Conservation (phyloP, 2,113 vertebrate genomes). For the Rana temporaria region DNA sequence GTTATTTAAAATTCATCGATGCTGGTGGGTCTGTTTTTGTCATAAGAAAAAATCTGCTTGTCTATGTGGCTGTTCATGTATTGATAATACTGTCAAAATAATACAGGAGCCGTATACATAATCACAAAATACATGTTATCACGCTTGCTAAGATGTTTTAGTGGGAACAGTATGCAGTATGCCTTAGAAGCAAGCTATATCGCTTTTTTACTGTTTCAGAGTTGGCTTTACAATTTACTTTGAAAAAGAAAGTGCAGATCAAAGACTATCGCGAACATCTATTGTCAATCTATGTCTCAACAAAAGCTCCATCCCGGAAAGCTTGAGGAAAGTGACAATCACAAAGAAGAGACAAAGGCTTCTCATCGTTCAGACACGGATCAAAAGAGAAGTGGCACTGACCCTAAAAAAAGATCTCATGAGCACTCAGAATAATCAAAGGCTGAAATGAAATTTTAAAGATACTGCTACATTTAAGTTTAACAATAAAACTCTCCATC, state of each 20-base stretch:
- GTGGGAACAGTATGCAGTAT: background rate
- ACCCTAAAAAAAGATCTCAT: conserved; percentile 37
- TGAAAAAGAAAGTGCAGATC: conserved; percentile 30
- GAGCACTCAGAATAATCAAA: conserved; percentile 38
- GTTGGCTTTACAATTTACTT: conserved; percentile 10
- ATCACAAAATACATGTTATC: background rate
- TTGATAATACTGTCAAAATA: no score
- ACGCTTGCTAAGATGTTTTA: background rate
- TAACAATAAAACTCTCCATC: conserved; percentile 11
- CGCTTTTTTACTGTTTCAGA: background rate
- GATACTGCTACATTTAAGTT: conserved; percentile 24
- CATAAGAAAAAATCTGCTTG: no score
- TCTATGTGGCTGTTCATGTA: no score
- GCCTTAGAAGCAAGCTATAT: background rate
- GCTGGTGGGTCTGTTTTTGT: no score
- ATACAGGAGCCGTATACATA: background rate
- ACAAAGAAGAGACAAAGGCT: conserved; percentile 34
- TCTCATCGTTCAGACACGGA: conserved; percentile 34
- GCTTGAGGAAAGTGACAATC: conserved; percentile 13
- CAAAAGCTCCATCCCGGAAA: conserved; percentile 40
- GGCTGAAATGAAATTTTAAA: conserved; percentile 38
- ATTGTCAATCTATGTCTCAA: conserved; percentile 28
- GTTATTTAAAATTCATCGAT: no score
- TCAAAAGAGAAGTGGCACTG: conserved; percentile 43
- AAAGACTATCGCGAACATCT: conserved; percentile 37